These are phyloP conservation scores for Drosophila bocqueti DNA, from an alignment of 1,140 invertebrate genomes.

Conservation along the genomic window DNA sequence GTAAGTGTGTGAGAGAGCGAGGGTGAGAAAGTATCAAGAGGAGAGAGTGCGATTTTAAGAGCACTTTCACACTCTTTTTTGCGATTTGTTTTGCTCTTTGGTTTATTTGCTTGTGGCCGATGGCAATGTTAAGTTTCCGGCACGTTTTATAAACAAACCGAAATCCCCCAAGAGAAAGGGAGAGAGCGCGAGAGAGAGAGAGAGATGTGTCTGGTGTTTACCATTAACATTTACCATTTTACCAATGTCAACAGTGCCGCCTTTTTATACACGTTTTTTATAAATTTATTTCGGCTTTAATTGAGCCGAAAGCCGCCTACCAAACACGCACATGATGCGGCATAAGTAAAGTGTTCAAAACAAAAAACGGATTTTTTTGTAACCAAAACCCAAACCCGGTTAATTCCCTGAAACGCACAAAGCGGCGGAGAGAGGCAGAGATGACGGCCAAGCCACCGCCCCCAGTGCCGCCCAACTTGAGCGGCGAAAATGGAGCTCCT, in stretches of 20 bases:
- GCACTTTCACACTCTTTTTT: slow-evolving; percentile 23
- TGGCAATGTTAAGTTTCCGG: slow-evolving; percentile 72
- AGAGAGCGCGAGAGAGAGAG: slow-evolving; percentile 6
- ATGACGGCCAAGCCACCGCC: slow-evolving; percentile 76
- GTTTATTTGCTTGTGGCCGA: slow-evolving; percentile 62
- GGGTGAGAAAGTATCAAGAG: slow-evolving; percentile 3
- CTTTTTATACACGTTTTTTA: slow-evolving; percentile 52
- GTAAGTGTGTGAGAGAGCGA: not conserved
- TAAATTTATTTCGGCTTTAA: slow-evolving; percentile 15
- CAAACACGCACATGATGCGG: slow-evolving; percentile 45
- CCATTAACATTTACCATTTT: slow-evolving; percentile 55
- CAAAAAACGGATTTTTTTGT: slow-evolving; percentile 10
- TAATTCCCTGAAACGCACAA: slow-evolving; percentile 56
- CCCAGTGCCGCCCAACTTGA: slow-evolving; percentile 57
- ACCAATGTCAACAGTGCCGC: slow-evolving; percentile 69
- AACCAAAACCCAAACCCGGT: slow-evolving; percentile 10
- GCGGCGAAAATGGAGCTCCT: slow-evolving; percentile 35
- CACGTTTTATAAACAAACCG: slow-evolving; percentile 81
- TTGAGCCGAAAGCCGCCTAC: slow-evolving; percentile 40
- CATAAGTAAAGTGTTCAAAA: slow-evolving; percentile 51
- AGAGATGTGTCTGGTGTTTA: slow-evolving; percentile 47
- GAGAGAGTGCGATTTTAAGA: slow-evolving; percentile 13
- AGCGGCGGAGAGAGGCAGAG: slow-evolving; percentile 17
- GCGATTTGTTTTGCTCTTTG: slow-evolving; percentile 39
- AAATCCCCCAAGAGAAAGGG: slow-evolving; percentile 24